These are phyloP conservation scores for Microctenopoma lineatum DNA, from an alignment of 2,797 vertebrate species.

Conservation along the genomic window DNA sequence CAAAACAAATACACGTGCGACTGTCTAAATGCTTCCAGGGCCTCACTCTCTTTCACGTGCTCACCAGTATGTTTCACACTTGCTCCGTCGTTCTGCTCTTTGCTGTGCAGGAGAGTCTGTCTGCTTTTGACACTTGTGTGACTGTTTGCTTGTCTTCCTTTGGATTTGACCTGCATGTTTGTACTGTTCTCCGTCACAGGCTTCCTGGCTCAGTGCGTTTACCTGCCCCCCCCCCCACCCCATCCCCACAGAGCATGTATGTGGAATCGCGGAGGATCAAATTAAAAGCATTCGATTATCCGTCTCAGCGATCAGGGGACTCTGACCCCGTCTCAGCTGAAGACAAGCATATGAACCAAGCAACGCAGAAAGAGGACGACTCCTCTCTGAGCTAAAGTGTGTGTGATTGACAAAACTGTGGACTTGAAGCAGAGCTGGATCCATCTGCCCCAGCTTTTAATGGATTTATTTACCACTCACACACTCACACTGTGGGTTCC, in stretches of 20 bases:
- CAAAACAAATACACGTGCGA: conserved; percentile 50
- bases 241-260: conserved; percentile 18
- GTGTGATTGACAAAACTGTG: conserved; percentile 28
- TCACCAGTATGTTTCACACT: conserved; percentile 33
- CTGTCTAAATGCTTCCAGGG: conserved; percentile 35
- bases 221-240: conserved; percentile 23
- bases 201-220: conserved; percentile 57
- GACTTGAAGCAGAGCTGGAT: conserved; percentile 15
- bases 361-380: neutral
- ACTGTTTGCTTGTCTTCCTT: conserved; percentile 6
- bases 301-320: conserved; percentile 48
- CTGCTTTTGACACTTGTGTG: conserved; percentile 29
- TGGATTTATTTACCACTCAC: conserved; percentile 44
- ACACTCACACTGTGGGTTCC: neutral
- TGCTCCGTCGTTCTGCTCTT: conserved; percentile 21
- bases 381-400: conserved; percentile 38
- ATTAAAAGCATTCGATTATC: conserved; percentile 71
- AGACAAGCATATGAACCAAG: conserved; percentile 60
- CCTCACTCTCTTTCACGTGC: conserved; percentile 25
- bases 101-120: conserved; percentile 5
- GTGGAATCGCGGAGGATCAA: conserved; percentile 51
- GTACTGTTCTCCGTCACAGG: conserved; percentile 45
- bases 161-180: conserved; percentile 36
- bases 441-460: conserved; percentile 24
- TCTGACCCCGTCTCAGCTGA: conserved; percentile 53